These are phyloP conservation scores for Tribolium castaneum DNA, from an alignment of 1,140 invertebrate species.

Conservation along the genomic window DNA sequence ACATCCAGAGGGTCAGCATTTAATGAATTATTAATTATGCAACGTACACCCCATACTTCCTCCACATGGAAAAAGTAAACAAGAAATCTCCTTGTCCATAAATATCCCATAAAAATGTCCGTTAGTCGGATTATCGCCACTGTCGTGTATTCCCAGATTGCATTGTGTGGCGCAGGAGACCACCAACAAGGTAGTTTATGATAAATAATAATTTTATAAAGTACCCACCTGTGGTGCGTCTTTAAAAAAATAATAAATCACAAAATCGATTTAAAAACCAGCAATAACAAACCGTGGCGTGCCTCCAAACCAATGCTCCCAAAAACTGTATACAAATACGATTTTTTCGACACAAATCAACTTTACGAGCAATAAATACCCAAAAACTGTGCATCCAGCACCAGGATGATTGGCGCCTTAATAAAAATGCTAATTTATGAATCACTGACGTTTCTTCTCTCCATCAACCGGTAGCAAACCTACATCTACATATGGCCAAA, in stretches of 20 bases:
- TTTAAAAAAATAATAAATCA: constrained; percentile 18
- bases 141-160: constrained; percentile 7
- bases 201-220: constrained; percentile 13
- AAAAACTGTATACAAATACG: neutral
- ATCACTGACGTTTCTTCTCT: constrained; percentile 39
- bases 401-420: constrained; percentile 8
- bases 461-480: neutral
- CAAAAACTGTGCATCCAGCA: neutral
- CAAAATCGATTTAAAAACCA: neutral
- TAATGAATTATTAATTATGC: constrained; percentile 20
- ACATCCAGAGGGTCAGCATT: constrained; percentile 4
- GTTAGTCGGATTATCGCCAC: neutral
- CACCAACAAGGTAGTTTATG: constrained; percentile 20
- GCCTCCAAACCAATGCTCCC: neutral
- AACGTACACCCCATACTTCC: constrained; percentile 7
- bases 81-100: neutral
- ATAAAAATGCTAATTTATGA: constrained; percentile 41
- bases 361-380: neutral
- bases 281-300: neutral
- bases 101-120: constrained; percentile 7
- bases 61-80: constrained; percentile 20
- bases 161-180: constrained; percentile 4
- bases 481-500: constrained; percentile 48
- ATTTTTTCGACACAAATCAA: neutral
- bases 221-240: neutral